These are phyloP conservation scores for Amphipoea oculea DNA, from an alignment of 2,888 invertebrate species.

Conservation along the genomic window DNA sequence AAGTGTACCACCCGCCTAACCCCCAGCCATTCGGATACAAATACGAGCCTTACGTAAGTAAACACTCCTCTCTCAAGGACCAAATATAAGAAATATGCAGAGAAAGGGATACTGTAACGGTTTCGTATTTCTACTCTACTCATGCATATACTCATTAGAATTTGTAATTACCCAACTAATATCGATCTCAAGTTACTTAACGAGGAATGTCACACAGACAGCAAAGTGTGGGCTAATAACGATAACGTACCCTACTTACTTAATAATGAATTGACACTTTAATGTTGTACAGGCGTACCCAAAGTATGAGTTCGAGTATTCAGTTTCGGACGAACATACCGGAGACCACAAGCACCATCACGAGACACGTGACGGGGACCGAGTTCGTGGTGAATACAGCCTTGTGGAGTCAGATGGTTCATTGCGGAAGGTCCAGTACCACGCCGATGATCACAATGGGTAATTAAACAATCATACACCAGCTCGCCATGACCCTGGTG, in stretches of 20 bases:
- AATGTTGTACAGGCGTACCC: slow-evolving; percentile 84
- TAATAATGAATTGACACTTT: slow-evolving; percentile 11
- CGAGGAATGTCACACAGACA: slow-evolving; percentile 49
- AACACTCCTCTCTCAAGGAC: slow-evolving; percentile 56
- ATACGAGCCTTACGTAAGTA: slow-evolving; percentile 82
- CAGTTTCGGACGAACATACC: slow-evolving; percentile 90
- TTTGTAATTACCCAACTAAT: slow-evolving; percentile 61
- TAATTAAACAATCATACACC: slow-evolving; percentile 73
- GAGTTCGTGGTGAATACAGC: slow-evolving; percentile 90
- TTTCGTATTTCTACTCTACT: slow-evolving; percentile 52
- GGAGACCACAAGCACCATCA: slow-evolving; percentile 90
- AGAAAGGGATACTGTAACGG: slow-evolving; percentile 61
- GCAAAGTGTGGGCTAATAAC: slow-evolving; percentile 46
- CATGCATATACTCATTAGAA: slow-evolving; percentile 57
- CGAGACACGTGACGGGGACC: slow-evolving; percentile 89
- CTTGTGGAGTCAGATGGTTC: slow-evolving; percentile 90
- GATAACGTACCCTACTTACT: slow-evolving; percentile 19
- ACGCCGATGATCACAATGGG: slow-evolving; percentile 91
- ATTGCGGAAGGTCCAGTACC: slow-evolving; percentile 89
- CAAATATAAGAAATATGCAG: slow-evolving; percentile 42
- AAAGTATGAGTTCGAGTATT: slow-evolving; percentile 91
- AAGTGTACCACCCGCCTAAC: slow-evolving; percentile 80
- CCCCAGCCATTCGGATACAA: slow-evolving; percentile 74
- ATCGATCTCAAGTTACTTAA: slow-evolving; percentile 48
- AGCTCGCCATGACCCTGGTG: slow-evolving; percentile 51